These are phyloP conservation scores for Malacosoma neustria DNA, from an alignment of 2,888 invertebrate species.

Conservation along the genomic window DNA sequence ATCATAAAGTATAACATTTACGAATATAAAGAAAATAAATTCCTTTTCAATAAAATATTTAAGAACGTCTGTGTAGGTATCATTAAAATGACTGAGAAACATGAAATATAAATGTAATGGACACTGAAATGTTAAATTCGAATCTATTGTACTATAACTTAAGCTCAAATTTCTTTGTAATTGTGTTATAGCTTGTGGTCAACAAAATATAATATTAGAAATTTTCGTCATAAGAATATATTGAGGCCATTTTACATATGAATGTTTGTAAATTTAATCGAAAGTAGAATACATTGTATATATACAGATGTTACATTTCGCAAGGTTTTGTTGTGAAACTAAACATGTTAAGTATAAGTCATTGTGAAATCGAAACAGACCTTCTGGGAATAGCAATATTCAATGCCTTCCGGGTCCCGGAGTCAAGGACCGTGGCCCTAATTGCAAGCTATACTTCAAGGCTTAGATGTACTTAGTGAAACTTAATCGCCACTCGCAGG, in stretches of 20 bases:
- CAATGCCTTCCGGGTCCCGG: neutral
- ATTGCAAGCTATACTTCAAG: slow-evolving; percentile 16
- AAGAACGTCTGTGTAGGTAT: neutral
- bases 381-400: neutral
- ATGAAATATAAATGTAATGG: neutral
- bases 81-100: neutral
- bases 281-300: neutral
- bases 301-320: too few species aligned
- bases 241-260: neutral
- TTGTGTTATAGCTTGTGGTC: neutral
- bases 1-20: neutral
- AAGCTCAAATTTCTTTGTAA: neutral
- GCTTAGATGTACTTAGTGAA: slow-evolving; percentile 31
- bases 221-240: neutral
- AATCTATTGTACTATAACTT: neutral
- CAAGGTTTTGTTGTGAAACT: neutral
- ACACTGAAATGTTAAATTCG: neutral
- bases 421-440: slow-evolving; percentile 3
- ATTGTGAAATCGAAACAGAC: neutral
- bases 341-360: neutral
- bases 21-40: neutral
- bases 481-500: slow-evolving; percentile 46
- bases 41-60: neutral
- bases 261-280: neutral
- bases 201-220: neutral